These are phyloP conservation scores for Hipposideros larvatus DNA, from an alignment of 2,797 vertebrate species.

Conservation along the genomic window DNA sequence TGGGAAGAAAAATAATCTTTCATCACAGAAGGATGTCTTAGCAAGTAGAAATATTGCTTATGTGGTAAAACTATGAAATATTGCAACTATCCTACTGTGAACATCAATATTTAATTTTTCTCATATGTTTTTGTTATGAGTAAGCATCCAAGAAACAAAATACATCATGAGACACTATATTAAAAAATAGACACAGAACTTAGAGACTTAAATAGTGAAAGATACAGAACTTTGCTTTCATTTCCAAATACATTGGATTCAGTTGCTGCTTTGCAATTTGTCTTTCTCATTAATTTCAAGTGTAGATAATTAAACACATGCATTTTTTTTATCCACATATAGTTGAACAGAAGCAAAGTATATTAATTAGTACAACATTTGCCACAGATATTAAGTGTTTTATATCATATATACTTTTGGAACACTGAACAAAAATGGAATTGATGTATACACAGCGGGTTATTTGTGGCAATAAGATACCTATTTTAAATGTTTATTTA, in stretches of 20 bases:
- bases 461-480: neutral
- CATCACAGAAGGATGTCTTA: conserved; percentile 53
- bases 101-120: conserved; percentile 80
- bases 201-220: conserved; percentile 55
- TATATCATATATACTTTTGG: neutral
- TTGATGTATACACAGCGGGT: neutral
- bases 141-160: conserved; percentile 65
- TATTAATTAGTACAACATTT: neutral
- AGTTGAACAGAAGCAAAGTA: neutral
- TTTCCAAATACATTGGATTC: conserved; percentile 41
- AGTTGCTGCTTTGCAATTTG: neutral
- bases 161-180: conserved; percentile 45
- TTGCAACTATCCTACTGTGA: conserved; percentile 51
- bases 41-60: conserved; percentile 65
- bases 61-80: conserved; percentile 77
- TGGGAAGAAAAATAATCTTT: conserved; percentile 68
- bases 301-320: conserved; percentile 11
- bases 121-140: conserved; percentile 71
- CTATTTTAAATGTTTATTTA: neutral
- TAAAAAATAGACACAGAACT: conserved; percentile 62
- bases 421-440: neutral
- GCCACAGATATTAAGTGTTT: neutral
- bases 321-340: neutral
- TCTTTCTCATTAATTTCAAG: conserved; percentile 56
- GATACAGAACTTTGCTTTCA: conserved; percentile 40